Evolutionary conservation across 2,888 invertebrate species (phyloP).

Genomic region (Phortica magna): DNA sequence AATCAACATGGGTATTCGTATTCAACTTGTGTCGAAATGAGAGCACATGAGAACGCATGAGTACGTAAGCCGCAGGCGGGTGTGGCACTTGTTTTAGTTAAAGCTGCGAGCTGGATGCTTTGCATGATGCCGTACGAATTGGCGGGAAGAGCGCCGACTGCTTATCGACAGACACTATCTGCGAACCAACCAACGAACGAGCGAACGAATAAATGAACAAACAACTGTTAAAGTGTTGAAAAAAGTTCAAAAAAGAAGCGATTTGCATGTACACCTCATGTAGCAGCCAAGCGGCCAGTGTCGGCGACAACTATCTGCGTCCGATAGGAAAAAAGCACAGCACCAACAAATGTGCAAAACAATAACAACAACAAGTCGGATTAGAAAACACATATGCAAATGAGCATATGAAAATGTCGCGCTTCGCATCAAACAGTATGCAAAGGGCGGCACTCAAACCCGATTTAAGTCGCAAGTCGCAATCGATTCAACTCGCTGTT

Average conservation of each 20-base stretch:
- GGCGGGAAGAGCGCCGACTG: slow-evolving; percentile 20
- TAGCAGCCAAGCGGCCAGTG: slow-evolving; percentile 48
- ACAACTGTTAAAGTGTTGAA: slow-evolving; percentile 69
- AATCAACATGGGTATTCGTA: too few relatives aligned
- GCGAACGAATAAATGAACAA: slow-evolving; percentile 38
- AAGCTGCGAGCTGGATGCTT: too few relatives aligned
- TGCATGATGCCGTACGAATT: neutral
- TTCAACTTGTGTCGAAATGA: neutral
- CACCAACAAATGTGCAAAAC: neutral
- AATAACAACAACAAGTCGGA: slow-evolving; percentile 10
- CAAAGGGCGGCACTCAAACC: too few relatives aligned
- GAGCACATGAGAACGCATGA: neutral
- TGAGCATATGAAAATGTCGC: neutral
- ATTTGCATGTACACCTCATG: neutral
- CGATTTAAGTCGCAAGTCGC: neutral
- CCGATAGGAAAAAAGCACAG: neutral
- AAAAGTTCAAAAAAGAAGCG: slow-evolving; percentile 60
- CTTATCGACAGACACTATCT: slow-evolving; percentile 62
- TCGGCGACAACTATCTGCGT: neutral
- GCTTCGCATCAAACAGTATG: too few relatives aligned
- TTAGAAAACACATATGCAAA: slow-evolving; percentile 15
- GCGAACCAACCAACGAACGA: slow-evolving; percentile 56
- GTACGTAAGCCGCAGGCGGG: slow-evolving; percentile 29
- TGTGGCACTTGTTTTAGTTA: neutral
- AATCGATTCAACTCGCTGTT: neutral